Conservation (phyloP, 2,888 invertebrate genomes). For the Watsonalla cultraria region DNA sequence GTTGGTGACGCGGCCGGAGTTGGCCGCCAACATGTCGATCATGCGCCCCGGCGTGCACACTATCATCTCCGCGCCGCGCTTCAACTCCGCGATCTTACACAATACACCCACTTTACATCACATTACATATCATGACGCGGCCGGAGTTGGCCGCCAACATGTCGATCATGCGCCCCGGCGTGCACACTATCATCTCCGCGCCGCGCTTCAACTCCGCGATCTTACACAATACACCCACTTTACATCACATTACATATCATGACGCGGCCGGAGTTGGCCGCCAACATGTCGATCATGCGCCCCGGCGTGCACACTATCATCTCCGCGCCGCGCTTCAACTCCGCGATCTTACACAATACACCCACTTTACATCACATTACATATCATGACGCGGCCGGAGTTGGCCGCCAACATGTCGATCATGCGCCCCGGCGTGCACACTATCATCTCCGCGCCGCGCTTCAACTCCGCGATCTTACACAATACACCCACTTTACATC, state of each 20-base stretch:
- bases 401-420: slow-evolving; percentile 99
- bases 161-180: slow-evolving; percentile 99
- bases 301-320: slow-evolving; percentile 99
- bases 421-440: slow-evolving; percentile 99
- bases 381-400: slow-evolving; percentile 97
- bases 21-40: slow-evolving; percentile 99
- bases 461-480: slow-evolving; percentile 93
- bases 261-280: slow-evolving; percentile 98
- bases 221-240: slow-evolving; percentile 32
- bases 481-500: no score
- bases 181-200: slow-evolving; percentile 98
- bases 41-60: slow-evolving; percentile 99
- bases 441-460: slow-evolving; percentile 97
- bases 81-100: slow-evolving; percentile 91
- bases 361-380: no score
- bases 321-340: slow-evolving; percentile 96
- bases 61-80: slow-evolving; percentile 97
- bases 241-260: no score
- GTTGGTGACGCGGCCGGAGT: slow-evolving; percentile 98
- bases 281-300: slow-evolving; percentile 99
- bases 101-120: no score
- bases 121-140: no score
- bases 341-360: slow-evolving; percentile 84
- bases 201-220: slow-evolving; percentile 98
- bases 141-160: slow-evolving; percentile 99